phyloP scores from a whole-genome alignment of 2,113 vertebrate genomes.

The Tapirus terrestris region DNA sequence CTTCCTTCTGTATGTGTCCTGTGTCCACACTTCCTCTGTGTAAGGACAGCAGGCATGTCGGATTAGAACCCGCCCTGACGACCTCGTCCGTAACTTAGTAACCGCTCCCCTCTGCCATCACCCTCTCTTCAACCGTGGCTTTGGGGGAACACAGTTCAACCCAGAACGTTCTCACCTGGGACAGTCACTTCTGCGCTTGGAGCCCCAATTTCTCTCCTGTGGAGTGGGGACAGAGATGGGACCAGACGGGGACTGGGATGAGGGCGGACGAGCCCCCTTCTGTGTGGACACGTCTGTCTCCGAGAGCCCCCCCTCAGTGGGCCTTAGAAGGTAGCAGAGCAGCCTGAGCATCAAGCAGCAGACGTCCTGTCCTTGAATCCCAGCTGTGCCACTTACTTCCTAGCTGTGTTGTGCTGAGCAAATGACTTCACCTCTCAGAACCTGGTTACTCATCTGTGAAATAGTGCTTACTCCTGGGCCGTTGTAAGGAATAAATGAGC shows the following conservation, averaged over 20 bases:
- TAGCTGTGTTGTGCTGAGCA: neutral
- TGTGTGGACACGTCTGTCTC: fast-evolving
- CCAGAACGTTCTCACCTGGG: neutral
- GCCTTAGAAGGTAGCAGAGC: fast-evolving
- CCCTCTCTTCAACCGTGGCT: neutral
- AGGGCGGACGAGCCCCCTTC: neutral
- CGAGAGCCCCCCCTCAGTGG: fast-evolving
- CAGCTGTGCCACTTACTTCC: neutral
- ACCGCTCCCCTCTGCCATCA: neutral
- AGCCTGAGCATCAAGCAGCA: fast-evolving
- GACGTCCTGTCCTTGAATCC: neutral
- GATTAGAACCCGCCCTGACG: neutral
- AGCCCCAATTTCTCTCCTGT: neutral
- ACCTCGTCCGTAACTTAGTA: neutral
- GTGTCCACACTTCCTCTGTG: neutral
- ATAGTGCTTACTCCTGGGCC: neutral
- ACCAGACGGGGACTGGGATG: neutral
- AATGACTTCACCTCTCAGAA: neutral
- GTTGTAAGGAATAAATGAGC: neutral
- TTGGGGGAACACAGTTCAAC: neutral
- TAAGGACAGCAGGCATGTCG: neutral
- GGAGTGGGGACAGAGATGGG: neutral
- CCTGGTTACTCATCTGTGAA: neutral
- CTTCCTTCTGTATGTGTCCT: neutral
- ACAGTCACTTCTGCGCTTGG: neutral